Evolutionary conservation across 2,113 vertebrate genomes (phyloP).

Genomic region (Istiophorus platypterus): DNA sequence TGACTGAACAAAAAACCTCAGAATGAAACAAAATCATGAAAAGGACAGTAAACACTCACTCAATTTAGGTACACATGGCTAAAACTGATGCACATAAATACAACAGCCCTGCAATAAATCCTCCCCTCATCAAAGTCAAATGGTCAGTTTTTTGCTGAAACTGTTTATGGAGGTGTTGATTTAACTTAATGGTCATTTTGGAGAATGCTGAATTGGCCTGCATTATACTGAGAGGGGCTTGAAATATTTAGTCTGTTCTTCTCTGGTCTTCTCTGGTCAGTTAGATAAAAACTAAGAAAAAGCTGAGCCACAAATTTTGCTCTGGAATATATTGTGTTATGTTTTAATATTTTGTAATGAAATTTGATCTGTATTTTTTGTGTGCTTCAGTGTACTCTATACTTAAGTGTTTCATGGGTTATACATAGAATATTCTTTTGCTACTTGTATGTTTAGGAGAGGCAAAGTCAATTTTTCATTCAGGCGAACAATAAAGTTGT

Average conservation of each 20-base stretch:
- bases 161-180: background rate
- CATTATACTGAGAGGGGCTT: background rate
- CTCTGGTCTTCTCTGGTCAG: too few species aligned
- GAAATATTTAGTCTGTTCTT: background rate
- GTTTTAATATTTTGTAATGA: background rate
- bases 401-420: background rate
- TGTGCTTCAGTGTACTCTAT: background rate
- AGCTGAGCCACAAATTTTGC: too few species aligned
- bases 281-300: too few species aligned
- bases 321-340: too few species aligned
- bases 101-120: background rate
- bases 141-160: background rate
- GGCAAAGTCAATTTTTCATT: too few species aligned
- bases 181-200: background rate
- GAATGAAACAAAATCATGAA: background rate
- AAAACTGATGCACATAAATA: too few species aligned
- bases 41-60: background rate
- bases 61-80: background rate
- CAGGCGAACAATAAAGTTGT: too few species aligned
- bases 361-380: background rate
- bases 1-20: constrained; percentile 23
- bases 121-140: background rate
- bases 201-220: background rate
- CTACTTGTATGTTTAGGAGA: background rate
- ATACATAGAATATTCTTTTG: background rate